phyloP scores from a whole-genome alignment of 2,113 vertebrate species.

The Vombatus ursinus region DNA sequence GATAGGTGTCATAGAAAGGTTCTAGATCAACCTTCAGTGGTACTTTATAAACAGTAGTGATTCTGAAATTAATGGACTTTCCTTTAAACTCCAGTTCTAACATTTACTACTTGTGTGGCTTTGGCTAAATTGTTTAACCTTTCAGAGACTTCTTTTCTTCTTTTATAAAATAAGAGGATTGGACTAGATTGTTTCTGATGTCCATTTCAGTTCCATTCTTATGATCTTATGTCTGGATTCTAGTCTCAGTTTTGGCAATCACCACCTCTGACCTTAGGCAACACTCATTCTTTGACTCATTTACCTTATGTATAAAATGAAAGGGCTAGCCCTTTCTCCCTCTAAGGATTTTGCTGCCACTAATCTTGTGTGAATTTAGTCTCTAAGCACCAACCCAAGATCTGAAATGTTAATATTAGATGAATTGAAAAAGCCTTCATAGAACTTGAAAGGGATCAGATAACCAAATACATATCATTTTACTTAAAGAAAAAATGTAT shows the following conservation, averaged over 20 bases:
- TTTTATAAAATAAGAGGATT: background rate
- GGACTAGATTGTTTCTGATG: background rate
- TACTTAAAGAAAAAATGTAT: background rate
- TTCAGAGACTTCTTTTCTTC: background rate
- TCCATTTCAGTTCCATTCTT: background rate
- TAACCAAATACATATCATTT: background rate
- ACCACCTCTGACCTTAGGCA: background rate
- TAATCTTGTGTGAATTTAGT: background rate
- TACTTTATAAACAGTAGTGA: background rate
- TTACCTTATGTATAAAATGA: background rate
- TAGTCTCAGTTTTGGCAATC: background rate
- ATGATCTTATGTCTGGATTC: background rate
- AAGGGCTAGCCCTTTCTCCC: background rate
- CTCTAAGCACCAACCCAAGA: background rate
- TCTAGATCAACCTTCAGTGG: background rate
- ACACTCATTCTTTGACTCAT: background rate
- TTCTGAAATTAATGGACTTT: background rate
- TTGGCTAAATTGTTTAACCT: background rate
- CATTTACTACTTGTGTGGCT: background rate
- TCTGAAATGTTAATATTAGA: background rate
- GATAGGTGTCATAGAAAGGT: background rate
- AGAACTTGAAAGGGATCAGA: conserved; percentile 5
- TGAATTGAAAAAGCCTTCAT: conserved; percentile 1
- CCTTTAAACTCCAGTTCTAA: background rate
- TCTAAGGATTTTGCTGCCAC: background rate